Conservation (phyloP, 1,140 invertebrate species). For the Hyposmocoma kahamanoa region DNA sequence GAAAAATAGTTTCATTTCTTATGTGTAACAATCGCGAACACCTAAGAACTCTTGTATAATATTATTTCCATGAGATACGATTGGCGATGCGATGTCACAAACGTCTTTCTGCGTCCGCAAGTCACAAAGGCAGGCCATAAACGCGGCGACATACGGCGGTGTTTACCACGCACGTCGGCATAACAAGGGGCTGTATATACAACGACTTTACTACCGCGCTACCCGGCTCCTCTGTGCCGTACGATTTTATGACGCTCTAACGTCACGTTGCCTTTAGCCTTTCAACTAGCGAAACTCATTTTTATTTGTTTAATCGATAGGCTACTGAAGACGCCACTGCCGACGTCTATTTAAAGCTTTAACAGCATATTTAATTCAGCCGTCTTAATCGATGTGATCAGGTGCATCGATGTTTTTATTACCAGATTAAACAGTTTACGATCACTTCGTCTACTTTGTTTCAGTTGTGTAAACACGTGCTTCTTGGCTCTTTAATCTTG, state of each 20-base stretch:
- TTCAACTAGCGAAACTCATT: slow-evolving; percentile 61
- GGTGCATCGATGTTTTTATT: slow-evolving; percentile 65
- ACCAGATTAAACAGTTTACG: slow-evolving; percentile 63
- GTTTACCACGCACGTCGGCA: slow-evolving; percentile 56
- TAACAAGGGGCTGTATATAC: slow-evolving; percentile 67
- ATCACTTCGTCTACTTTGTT: slow-evolving; percentile 63
- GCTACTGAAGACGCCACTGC: slow-evolving; percentile 57
- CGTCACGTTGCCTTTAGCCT: slow-evolving; percentile 64
- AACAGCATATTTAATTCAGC: slow-evolving; percentile 53
- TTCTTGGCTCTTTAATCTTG: slow-evolving; percentile 47
- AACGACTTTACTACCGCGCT: slow-evolving; percentile 66
- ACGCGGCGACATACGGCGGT: slow-evolving; percentile 61
- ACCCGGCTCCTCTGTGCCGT: slow-evolving; percentile 67
- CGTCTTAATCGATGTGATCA: slow-evolving; percentile 52
- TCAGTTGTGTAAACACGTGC: slow-evolving; percentile 42
- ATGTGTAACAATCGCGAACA: no score
- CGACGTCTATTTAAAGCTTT: slow-evolving; percentile 56
- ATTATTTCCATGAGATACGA: no score
- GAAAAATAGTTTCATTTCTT: no score
- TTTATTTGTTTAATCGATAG: slow-evolving; percentile 73
- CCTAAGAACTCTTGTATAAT: no score
- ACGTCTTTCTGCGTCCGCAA: slow-evolving; percentile 41
- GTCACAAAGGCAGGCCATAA: slow-evolving; percentile 58
- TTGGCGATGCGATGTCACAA: slow-evolving; percentile 21
- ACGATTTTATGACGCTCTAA: slow-evolving; percentile 64